phyloP scores from a whole-genome alignment of 2,888 invertebrate genomes.

The Ichneumoninae sp. region DNA sequence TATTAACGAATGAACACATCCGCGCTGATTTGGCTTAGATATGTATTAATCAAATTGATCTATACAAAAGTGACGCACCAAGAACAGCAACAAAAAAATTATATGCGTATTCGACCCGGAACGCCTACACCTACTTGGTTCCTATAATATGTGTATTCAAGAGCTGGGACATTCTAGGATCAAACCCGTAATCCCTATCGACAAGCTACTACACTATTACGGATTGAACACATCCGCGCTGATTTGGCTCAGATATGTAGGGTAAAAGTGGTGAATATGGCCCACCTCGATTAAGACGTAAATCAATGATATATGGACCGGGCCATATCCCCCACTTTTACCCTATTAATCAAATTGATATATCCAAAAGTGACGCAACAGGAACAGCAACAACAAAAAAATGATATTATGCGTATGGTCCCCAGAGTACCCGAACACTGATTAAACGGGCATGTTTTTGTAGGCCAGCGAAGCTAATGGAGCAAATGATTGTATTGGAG shows the following conservation, averaged over 20 bases:
- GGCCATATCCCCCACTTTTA: too few species aligned
- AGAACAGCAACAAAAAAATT: too few species aligned
- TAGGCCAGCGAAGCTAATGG: slow-evolving; percentile 62
- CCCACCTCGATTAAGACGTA: too few species aligned
- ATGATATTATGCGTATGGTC: slow-evolving; percentile 4
- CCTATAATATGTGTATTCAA: not conserved
- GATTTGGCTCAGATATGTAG: not conserved
- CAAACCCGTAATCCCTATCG: not conserved
- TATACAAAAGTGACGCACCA: too few species aligned
- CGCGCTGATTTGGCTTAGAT: too few species aligned
- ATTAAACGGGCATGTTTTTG: slow-evolving; percentile 59
- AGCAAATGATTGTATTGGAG: slow-evolving; percentile 68
- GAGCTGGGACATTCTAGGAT: not conserved
- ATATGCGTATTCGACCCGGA: not conserved
- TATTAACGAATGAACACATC: too few species aligned
- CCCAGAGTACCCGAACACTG: slow-evolving; percentile 32
- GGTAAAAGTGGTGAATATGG: too few species aligned
- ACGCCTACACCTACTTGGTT: not conserved
- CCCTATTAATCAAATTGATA: not conserved
- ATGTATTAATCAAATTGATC: too few species aligned
- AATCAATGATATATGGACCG: too few species aligned
- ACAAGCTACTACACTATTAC: not conserved
- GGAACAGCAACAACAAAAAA: slow-evolving; percentile 8
- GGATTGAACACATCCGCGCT: not conserved
- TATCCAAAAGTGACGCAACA: not conserved